Conservation (phyloP, 2,888 invertebrate species). For the Hesperia comma region DNA sequence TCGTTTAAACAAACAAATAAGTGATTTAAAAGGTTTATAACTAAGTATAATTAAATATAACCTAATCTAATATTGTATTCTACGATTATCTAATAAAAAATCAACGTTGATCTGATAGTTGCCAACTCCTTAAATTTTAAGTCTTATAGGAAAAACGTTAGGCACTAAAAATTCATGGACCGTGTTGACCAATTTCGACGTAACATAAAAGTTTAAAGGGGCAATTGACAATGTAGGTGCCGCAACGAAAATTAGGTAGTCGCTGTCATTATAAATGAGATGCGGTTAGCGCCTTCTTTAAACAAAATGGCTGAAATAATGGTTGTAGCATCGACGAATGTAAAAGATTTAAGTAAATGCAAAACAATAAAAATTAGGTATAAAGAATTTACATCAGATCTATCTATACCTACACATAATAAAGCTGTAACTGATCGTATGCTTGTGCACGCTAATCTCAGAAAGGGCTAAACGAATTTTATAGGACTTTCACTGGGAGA, state of each 20-base stretch:
- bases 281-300: conserved; percentile 54
- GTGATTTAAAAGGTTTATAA: no score
- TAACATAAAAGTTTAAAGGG: conserved; percentile 49
- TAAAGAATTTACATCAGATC: no score
- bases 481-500: no score
- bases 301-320: conserved; percentile 60
- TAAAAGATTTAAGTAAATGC: no score
- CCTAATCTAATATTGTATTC: no score
- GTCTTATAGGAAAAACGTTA: conserved; percentile 41
- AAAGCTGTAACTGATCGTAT: no score
- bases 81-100: not conserved
- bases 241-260: conserved; percentile 32
- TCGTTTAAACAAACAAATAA: no score
- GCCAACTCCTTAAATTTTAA: conserved; percentile 1
- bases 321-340: not conserved
- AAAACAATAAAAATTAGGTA: no score
- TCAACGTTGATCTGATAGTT: not conserved
- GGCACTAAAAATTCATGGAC: conserved; percentile 22
- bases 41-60: no score
- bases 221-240: conserved; percentile 29
- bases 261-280: conserved; percentile 32
- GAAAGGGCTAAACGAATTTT: no score
- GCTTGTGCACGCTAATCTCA: no score
- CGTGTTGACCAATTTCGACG: conserved; percentile 20
- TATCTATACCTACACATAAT: no score